Base-by-base conservation (phyloP, 2,797 vertebrate genomes). In the Netta rufina region DNA sequence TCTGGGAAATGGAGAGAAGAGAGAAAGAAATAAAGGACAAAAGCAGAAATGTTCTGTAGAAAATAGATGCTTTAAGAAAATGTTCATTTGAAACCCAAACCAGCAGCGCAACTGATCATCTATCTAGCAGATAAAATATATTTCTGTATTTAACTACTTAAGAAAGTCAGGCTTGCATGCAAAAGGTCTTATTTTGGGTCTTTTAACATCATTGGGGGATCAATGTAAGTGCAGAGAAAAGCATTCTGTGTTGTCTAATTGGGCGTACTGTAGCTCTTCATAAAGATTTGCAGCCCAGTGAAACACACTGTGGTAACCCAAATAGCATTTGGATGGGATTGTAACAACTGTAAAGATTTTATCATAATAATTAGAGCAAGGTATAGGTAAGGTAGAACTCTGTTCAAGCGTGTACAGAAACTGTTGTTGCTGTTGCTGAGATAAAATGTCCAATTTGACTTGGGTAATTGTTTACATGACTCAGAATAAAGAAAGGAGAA, bases 351-450 rank as follows among this genome's bases (percentile, higher is more conserved):
- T 87, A 76, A 84, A 89, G 84, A 73, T 71, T 95, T 94, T 95
- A 94, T 96, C 92, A 54, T 79, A 70, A 76, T 95, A 96, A 96
- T 95, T 96, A 92, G 90, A 94, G 41, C 87, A 83, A 65, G 38
- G 71, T 89, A 61, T 51, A 87, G 36, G 53, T 45, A 82, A 79
- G 41, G 69, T 80, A 85, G 66, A 93, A 58, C 51, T 84, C 78
- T 72, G 45, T 64, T 95, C 75, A 95, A 85, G 84, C 32, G 1
- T 92, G 58, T 41, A 72, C 16, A 83, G 61, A 77, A 95, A 47
- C 51, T 61, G 30, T 71, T 94, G 86, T 72, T 84, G 64, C 54
- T 77, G 22, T 65, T 85, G 33, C 45, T 83, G 69, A 94, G 78
- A 85, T 61, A 87, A 94, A 95, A 85, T 56, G 61, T 89, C 65